A percentile compares a stretch with the other conserved stretches of the same genome.
phyloP scores from a whole-genome alignment of 2,888 invertebrate species.

The Syrista parreyssii region DNA sequence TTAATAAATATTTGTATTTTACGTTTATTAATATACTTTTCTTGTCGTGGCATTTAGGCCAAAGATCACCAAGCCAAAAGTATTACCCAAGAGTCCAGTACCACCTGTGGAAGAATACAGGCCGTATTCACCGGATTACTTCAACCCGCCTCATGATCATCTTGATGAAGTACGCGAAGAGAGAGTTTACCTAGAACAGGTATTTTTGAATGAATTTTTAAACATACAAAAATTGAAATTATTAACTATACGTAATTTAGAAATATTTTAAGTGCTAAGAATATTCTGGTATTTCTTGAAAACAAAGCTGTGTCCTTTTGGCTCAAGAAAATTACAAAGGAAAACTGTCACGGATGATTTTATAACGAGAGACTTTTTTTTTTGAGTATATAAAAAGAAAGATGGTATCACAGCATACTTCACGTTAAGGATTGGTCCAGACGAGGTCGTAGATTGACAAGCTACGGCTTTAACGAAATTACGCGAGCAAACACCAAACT shows the following conservation, averaged over 20 bases:
- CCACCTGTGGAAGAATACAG: constrained; percentile 52
- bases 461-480: constrained; percentile 18
- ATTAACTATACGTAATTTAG: neutral
- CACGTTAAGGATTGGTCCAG: constrained; percentile 2
- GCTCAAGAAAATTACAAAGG: neutral
- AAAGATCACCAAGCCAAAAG: constrained; percentile 42
- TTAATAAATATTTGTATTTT: neutral
- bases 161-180: constrained; percentile 62
- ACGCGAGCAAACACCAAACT: constrained; percentile 25
- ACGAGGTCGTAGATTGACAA: constrained; percentile 21
- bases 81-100: constrained; percentile 62
- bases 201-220: constrained; percentile 26
- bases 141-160: constrained; percentile 53
- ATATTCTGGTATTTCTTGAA: neutral
- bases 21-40: constrained; percentile 10
- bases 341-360: neutral
- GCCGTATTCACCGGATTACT: constrained; percentile 43
- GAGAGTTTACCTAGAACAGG: constrained; percentile 59
- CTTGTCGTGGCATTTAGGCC: constrained; percentile 34
- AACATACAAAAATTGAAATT: neutral
- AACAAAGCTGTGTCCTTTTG: neutral
- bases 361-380: neutral
- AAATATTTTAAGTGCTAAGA: neutral
- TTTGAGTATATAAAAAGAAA: neutral
- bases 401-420: neutral